These are phyloP conservation scores for Eumeta japonica DNA, from an alignment of 1,140 invertebrate species.

Conservation along the genomic window DNA sequence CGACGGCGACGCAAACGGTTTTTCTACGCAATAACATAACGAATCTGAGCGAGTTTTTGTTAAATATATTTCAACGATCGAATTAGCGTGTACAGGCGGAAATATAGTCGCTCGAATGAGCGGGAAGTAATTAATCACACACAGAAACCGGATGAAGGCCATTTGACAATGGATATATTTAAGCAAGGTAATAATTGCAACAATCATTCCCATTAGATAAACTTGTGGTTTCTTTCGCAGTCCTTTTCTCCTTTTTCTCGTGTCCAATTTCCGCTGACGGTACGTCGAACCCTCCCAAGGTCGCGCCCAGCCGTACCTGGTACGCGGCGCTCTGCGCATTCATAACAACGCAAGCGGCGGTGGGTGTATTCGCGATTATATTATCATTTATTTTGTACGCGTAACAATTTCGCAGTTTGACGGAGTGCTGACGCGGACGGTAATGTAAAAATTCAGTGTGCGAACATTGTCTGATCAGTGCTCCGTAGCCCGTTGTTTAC, in stretches of 20 bases:
- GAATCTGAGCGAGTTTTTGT: no score
- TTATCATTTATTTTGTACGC: no score
- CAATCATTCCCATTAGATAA: not conserved
- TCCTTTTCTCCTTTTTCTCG: conserved; percentile 5
- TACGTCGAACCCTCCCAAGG: conserved; percentile 41
- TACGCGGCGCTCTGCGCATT: conserved; percentile 17
- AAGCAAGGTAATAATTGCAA: conserved; percentile 26
- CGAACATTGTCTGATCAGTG: conserved; percentile 4
- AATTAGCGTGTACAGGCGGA: no score
- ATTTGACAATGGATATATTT: conserved; percentile 34
- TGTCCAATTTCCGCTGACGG: conserved; percentile 13
- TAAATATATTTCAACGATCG: no score
- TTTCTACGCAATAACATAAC: no score
- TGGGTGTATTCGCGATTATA: no score
- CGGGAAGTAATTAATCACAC: no score
- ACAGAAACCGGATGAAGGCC: conserved; percentile 10
- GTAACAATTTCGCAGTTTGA: no score
- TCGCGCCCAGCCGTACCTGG: conserved; percentile 41
- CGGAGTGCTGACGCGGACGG: conserved; percentile 11
- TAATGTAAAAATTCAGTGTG: conserved; percentile 4
- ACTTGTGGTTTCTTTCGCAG: not conserved
- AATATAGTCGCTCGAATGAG: no score
- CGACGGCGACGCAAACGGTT: no score
- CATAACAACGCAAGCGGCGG: no score
- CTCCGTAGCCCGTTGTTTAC: no score